Conservation (phyloP, 2,113 vertebrate species). For the Eleginops maclovinus region DNA sequence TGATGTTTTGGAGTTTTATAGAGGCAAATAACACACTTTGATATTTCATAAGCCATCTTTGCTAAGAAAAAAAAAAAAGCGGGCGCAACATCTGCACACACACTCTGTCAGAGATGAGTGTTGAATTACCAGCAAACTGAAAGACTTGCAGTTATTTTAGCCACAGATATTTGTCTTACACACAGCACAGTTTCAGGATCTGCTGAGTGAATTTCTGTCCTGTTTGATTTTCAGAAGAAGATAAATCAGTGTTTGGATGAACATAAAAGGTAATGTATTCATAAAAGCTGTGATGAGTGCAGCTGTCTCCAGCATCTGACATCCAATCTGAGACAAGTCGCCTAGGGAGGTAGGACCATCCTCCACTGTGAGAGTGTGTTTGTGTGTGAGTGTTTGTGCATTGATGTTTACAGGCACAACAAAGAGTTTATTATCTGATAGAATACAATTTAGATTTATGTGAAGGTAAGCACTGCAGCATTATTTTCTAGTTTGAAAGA, state of each 20-base stretch:
- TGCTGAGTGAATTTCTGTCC: slow-evolving; percentile 61
- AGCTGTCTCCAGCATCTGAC: slow-evolving; percentile 82
- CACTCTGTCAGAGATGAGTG: slow-evolving; percentile 37
- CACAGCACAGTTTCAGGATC: slow-evolving; percentile 32
- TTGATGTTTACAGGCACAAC: slow-evolving; percentile 28
- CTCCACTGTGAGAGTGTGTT: slow-evolving; percentile 39
- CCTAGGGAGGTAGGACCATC: slow-evolving; percentile 61
- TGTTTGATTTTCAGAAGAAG: slow-evolving; percentile 71
- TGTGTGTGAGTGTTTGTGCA: slow-evolving; percentile 16
- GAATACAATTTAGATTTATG: slow-evolving; percentile 19
- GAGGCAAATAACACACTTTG: slow-evolving; percentile 81
- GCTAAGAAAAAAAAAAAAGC: slow-evolving; percentile 13
- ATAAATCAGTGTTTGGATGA: slow-evolving; percentile 79
- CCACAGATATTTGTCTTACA: slow-evolving; percentile 54
- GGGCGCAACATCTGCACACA: slow-evolving; percentile 40
- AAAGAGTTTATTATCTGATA: slow-evolving; percentile 38
- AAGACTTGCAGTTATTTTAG: slow-evolving; percentile 46
- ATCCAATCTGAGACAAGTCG: slow-evolving; percentile 79
- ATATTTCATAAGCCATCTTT: slow-evolving; percentile 74
- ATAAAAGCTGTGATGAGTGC: slow-evolving; percentile 84
- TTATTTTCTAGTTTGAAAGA: slow-evolving; percentile 11
- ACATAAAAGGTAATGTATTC: slow-evolving; percentile 82
- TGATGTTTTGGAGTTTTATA: slow-evolving; percentile 75
- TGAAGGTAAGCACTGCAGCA: slow-evolving; percentile 9
- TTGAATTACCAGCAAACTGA: slow-evolving; percentile 46